phyloP scores from a whole-genome alignment of 2,888 invertebrate genomes.

The Mythimna pallens region DNA sequence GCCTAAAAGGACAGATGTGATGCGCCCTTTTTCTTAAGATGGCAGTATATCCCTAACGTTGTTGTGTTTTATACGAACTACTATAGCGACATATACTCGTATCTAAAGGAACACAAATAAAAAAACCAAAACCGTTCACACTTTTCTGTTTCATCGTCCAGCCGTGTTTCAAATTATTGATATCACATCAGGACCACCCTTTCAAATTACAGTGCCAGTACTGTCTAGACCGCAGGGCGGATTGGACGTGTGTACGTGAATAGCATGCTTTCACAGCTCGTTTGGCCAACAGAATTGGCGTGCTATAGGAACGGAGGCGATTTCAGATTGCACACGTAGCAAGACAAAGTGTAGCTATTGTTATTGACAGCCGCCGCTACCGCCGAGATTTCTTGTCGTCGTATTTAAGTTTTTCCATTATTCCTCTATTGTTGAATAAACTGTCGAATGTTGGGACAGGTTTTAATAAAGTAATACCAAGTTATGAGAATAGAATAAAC shows the following conservation, averaged over 20 bases:
- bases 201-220: slow-evolving; percentile 64
- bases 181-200: slow-evolving; percentile 65
- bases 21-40: too few relatives aligned
- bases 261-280: slow-evolving; percentile 77
- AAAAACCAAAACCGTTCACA: slow-evolving; percentile 19
- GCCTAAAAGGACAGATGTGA: too few relatives aligned
- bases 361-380: slow-evolving; percentile 69
- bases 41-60: background rate
- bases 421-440: slow-evolving; percentile 10
- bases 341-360: slow-evolving; percentile 77
- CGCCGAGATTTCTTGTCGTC: slow-evolving; percentile 68
- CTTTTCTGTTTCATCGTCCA: slow-evolving; percentile 42
- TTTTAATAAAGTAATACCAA: background rate
- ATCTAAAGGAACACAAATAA: slow-evolving; percentile 6
- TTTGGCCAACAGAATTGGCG: slow-evolving; percentile 78
- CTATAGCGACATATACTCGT: background rate
- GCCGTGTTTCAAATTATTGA: slow-evolving; percentile 62
- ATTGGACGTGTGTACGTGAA: slow-evolving; percentile 78
- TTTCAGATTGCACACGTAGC: slow-evolving; percentile 80
- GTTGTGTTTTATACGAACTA: background rate
- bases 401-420: slow-evolving; percentile 26
- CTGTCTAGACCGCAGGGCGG: slow-evolving; percentile 67
- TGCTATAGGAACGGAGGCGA: slow-evolving; percentile 75
- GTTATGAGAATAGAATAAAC: too few relatives aligned
- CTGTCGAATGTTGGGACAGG: background rate